Percentiles rank a stretch among this genome's conserved stretches.
Conservation (phyloP, 2,113 vertebrate genomes). For the Sarotherodon lohbergeri region DNA sequence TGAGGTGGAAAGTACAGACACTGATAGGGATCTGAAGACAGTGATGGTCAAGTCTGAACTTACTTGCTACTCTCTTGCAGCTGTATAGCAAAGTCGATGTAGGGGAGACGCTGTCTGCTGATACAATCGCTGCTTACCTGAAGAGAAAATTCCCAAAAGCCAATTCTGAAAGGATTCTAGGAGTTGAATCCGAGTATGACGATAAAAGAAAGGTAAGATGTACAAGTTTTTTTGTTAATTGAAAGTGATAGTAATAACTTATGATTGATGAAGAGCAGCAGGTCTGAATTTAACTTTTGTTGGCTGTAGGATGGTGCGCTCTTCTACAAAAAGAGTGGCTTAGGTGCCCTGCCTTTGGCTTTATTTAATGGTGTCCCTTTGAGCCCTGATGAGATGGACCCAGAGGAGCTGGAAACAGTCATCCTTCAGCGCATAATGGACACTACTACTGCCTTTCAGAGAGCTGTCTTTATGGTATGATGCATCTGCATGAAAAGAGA, state of each 20-base stretch:
- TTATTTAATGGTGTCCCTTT: slow-evolving; percentile 92
- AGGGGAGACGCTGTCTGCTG: slow-evolving; percentile 73
- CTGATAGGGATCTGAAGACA: slow-evolving; percentile 10
- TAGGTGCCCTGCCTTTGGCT: slow-evolving; percentile 84
- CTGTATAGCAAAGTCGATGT: slow-evolving; percentile 78
- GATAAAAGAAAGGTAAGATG: slow-evolving; percentile 78
- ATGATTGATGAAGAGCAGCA: not conserved
- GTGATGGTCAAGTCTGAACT: slow-evolving; percentile 22
- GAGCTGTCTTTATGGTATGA: slow-evolving; percentile 84
- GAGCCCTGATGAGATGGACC: slow-evolving; percentile 79
- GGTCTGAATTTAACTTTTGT: not conserved
- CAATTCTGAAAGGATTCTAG: slow-evolving; percentile 78
- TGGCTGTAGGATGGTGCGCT: slow-evolving; percentile 77
- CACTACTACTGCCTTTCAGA: slow-evolving; percentile 81
- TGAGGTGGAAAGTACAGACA: slow-evolving; percentile 19
- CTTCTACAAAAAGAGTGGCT: slow-evolving; percentile 85
- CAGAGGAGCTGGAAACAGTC: slow-evolving; percentile 79
- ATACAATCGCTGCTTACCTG: slow-evolving; percentile 75
- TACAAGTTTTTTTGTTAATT: not conserved
- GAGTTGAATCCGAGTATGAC: slow-evolving; percentile 79
- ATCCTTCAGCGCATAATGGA: slow-evolving; percentile 87
- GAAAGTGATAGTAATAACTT: not conserved
- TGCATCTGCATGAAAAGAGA: not conserved
- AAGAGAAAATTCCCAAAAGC: slow-evolving; percentile 80
- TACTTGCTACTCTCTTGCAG: slow-evolving; percentile 67